Base-by-base conservation (phyloP, 2,888 invertebrate species). In the Drosophila prostipennis region DNA sequence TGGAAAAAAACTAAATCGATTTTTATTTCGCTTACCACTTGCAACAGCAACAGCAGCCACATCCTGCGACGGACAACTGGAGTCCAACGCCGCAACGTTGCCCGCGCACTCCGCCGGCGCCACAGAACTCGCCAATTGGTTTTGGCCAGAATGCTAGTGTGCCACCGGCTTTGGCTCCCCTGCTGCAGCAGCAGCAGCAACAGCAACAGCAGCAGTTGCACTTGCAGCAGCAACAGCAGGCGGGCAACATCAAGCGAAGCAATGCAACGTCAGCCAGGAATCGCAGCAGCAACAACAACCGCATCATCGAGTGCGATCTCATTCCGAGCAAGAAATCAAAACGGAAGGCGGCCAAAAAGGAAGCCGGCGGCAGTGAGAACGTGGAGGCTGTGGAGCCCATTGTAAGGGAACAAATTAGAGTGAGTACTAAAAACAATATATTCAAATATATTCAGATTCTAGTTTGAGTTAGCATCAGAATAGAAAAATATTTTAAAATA, bases 311-410 rank as follows among this genome's bases (percentile, higher is more conserved):
- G 74, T 90, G 90, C 74, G 90, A 90, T 77, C 89, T 90, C 43
- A 91, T 89, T 56, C 90, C 90, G 68, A 90, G 87, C 74, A 91
- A 89, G 71, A 91, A 90, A 79, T 89, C 90, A 54, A 90, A 89
- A 65, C 80, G 89, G 55, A 90, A 81, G 40, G 36, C 77, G 8
- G 63, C 54, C 63, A 76, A 73, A 70, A 72, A 49, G 46, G 71
- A 74, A 34, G 46, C 58, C 7, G 74, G 48, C 2, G 56, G 52
- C 5, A 39, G 34, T 5, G 82, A 72, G 8, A 63, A 65, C 42
- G 5, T 59, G 32, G 83, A 84, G 39, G 53, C 78, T 1, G 56
- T 63, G 42, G 87, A 83, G 42, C 58, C 79, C 11, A 79, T 79
- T 16, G 74, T 90, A 11, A 83, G 90, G 10, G 89, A 90, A 61